Percentiles rank a stretch among this genome's conserved stretches.
Conservation (phyloP, 2,797 vertebrate genomes). For the Anabas testudineus region DNA sequence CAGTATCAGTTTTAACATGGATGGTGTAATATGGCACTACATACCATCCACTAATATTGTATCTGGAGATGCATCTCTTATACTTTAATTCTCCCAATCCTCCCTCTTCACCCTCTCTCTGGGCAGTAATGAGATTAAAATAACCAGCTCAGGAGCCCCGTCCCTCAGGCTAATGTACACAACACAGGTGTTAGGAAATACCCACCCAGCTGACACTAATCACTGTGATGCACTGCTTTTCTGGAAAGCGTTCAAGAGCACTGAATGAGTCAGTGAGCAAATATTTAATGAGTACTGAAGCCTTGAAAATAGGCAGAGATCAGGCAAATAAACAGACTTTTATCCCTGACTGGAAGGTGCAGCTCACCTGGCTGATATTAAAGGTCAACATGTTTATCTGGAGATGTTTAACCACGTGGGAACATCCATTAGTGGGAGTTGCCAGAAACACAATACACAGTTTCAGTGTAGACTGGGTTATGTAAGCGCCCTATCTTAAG, state of each 20-base stretch:
- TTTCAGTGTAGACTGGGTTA: slow-evolving; percentile 44
- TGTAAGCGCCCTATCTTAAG: slow-evolving; percentile 36
- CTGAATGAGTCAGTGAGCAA: neutral
- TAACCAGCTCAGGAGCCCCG: slow-evolving; percentile 28
- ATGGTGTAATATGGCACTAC: neutral
- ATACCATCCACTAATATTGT: neutral
- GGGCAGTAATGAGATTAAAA: slow-evolving; percentile 64
- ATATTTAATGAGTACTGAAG: slow-evolving; percentile 14
- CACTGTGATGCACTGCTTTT: neutral
- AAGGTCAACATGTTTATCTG: slow-evolving; percentile 21
- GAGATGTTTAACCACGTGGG: slow-evolving; percentile 15
- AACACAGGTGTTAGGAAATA: slow-evolving; percentile 61
- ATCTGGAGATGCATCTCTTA: slow-evolving; percentile 40
- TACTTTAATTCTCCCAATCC: slow-evolving; percentile 30
- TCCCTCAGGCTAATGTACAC: slow-evolving; percentile 46
- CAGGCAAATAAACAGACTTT: neutral
- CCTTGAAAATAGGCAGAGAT: slow-evolving; percentile 6
- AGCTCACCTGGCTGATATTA: slow-evolving; percentile 2
- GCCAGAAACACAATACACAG: slow-evolving; percentile 47
- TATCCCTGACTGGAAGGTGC: neutral
- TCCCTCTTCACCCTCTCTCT: slow-evolving; percentile 20
- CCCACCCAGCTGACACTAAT: slow-evolving; percentile 9
- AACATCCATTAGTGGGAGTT: slow-evolving; percentile 47
- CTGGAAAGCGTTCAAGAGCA: slow-evolving; percentile 15
- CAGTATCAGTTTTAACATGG: too few species aligned